A percentile compares a stretch with the other conserved stretches of the same genome.
Conservation (phyloP, 2,888 invertebrate genomes). For the Noctua comes region DNA sequence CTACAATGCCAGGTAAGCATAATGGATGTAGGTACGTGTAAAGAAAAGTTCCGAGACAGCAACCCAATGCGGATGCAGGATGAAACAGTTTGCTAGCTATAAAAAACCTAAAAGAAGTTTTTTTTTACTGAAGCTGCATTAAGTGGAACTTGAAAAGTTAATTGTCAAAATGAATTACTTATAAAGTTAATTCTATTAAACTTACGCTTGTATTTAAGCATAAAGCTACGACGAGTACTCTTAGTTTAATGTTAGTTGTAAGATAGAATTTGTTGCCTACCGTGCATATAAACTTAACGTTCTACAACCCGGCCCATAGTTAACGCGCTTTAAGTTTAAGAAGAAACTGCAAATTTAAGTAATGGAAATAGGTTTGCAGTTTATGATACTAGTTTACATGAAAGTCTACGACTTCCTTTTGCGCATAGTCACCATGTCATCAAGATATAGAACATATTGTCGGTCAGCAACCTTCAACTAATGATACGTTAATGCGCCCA, state of each 20-base stretch:
- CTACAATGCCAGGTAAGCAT: conserved; percentile 32
- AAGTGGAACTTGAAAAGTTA: neutral
- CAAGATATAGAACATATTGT: conserved; percentile 71
- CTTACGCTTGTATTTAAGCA: neutral
- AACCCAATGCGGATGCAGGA: conserved; percentile 15
- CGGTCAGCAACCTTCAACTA: conserved; percentile 89
- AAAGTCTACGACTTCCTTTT: conserved; percentile 55
- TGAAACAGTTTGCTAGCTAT: conserved; percentile 7
- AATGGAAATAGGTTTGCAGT: conserved; percentile 31
- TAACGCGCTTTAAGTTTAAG: conserved; percentile 11
- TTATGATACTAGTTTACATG: conserved; percentile 39
- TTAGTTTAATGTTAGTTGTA: neutral
- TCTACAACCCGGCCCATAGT: conserved; percentile 8
- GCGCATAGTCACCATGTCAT: conserved; percentile 50
- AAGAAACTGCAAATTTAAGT: conserved; percentile 47
- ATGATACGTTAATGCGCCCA: conserved; percentile 87
- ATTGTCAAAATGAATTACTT: neutral
- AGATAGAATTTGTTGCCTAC: neutral
- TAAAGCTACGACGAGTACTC: neutral
- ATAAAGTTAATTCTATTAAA: neutral
- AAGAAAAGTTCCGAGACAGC: conserved; percentile 28
- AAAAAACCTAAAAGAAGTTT: neutral
- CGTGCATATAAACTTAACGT: conserved; percentile 19
- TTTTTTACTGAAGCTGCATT: neutral
- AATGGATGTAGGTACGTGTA: conserved; percentile 26